Base-by-base conservation (phyloP, 2,888 invertebrate species). In the Drymonia ruficornis region DNA sequence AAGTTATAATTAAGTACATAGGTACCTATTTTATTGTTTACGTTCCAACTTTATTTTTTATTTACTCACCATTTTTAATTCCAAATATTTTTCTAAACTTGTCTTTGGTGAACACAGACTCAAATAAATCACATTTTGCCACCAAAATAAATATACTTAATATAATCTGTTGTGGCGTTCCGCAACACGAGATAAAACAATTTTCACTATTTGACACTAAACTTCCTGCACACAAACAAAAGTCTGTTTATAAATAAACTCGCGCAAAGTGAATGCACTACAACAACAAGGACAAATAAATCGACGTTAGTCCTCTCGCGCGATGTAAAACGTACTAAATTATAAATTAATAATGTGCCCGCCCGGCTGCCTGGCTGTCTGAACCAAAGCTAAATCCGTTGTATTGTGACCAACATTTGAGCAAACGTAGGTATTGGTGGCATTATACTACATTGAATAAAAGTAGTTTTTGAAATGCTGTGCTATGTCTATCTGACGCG, bases 311-410 rank as follows among this genome's bases (percentile, higher is more conserved):
- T 43, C 58, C 60, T 49, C 61, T 49, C 56, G 55, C 63, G 61
- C 70, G 57, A 61, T 61, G 62, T 69, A 59, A 56, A 70, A 61
- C 71, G 65, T 56, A 81, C 80, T 81, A 65, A 74, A 66, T 59
- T 52, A 53, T 56, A n/a, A n/a, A n/a, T n/a, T n/a, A n/a, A n/a
- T n/a, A n/a, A n/a, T 60, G 43, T 60, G 57, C 49, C 63, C 48
- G 5, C 36, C 4, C n/a, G n/a, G n/a, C n/a, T n/a, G n/a, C n/a
- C n/a, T n/a, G n/a, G 13, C 36, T 36, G 36, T 50, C 50, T 54
- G 55, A 56, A 52, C 57, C 66, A 63, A 59, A 65, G 52, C 59
- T 61, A 57, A 53, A 65, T 65, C 51, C 51, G 52, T 52, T 49
- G 18, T 56, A 56, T 58, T 60, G 63, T 23, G 23, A 23, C 23